Percentiles rank a stretch among this genome's conserved stretches.
phyloP scores from a whole-genome alignment of 1,140 invertebrate genomes.

The Asobara japonica region DNA sequence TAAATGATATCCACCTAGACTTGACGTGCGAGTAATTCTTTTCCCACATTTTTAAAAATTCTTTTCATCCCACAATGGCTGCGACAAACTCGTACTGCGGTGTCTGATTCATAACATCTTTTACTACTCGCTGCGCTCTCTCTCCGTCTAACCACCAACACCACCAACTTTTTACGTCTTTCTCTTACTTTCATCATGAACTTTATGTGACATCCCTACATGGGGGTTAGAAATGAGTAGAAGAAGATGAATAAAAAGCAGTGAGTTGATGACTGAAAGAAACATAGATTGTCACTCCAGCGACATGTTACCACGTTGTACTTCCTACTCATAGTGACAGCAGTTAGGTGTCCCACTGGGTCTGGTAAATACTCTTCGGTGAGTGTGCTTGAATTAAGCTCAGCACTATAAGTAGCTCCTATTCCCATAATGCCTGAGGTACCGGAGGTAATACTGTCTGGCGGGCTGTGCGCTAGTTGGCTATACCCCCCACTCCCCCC shows the following conservation, averaged over 20 bases:
- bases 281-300: background rate
- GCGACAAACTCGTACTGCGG: background rate
- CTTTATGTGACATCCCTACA: background rate
- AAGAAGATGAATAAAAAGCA: background rate
- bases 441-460: constrained; percentile 19
- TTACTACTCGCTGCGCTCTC: background rate
- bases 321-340: background rate
- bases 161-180: background rate
- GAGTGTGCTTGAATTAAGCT: constrained; percentile 30
- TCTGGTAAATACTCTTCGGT: constrained; percentile 26
- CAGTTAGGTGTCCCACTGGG: background rate
- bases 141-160: no score
- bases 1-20: background rate
- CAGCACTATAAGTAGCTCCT: constrained; percentile 28
- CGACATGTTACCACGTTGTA: background rate
- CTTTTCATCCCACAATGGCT: background rate
- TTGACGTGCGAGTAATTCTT: background rate
- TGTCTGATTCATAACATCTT: background rate
- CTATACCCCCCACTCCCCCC: no score
- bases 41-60: background rate
- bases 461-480: background rate
- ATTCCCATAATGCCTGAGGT: constrained; percentile 19
- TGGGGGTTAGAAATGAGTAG: background rate
- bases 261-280: background rate
- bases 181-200: background rate